Evolutionary conservation across 2,888 invertebrate species (phyloP), one percentile per base, ranked within the genome.

Genomic region (Eulithis prunata): DNA sequence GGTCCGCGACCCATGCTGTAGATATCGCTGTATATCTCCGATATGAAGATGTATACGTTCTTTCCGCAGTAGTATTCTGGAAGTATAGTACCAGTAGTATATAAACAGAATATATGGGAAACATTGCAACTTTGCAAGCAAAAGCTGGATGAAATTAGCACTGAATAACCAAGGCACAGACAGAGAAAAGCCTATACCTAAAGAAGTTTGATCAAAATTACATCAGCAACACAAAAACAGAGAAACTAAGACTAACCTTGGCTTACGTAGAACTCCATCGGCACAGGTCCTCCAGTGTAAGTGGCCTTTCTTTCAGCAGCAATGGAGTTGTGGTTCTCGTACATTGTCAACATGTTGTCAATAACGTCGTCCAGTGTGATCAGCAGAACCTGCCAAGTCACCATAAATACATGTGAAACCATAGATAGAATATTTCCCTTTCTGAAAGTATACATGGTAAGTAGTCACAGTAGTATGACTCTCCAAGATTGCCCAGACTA

Each of bases 311-410:
- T 76, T 70, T 91, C 91, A 1, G 92, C 88, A 1, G 87, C 86
- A 12, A 93, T 87, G 0, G 91, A 83, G 73, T 93, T 93, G 75
- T 93, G 93, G 73, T 91, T 93, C 66, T 93, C 93, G 53, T 91
- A 93, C 92, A 93, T 92, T 0, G 91, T 87, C 45, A 92, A 75
- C 93, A 93, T 93, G 68, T 92, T 93, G 78, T 92, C 92, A 45
- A 92, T 75, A 0, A 87, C 91, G 45, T 93, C 93, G 51, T 93
- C 93, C 55, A 93, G 73, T 0, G 93, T 87, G 62, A 93, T 91
- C 12, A 91, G 79, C 1, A 93, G 81, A 0, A 91, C 89, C 91
- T 91, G 62, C 0, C n/a, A 12, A 56, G 45, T 55, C 43, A 21
- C 11, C 13, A 54, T 2, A 8, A 38, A 54, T 38, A 36, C 41